Evolutionary conservation across 2,113 vertebrate species (phyloP), one percentile per base, ranked within the genome.

Genomic region (Cygnus buccinator): DNA sequence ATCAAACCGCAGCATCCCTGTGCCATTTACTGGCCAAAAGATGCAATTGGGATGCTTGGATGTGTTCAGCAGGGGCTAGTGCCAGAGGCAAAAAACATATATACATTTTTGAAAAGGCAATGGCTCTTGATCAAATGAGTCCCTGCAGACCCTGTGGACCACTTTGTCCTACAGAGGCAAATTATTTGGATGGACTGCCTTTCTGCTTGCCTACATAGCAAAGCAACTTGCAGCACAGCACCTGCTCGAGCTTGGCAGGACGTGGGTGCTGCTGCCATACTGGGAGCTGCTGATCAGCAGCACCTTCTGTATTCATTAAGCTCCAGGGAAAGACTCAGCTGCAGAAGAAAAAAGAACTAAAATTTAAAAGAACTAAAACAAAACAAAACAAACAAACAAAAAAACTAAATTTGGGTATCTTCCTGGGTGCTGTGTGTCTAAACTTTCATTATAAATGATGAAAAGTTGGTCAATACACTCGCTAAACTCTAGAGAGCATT

Each of bases 101-200:
- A 63, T 68, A 55, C 6, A 2, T 29, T 41, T 78, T 31, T 25
- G 3, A 54, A 33, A 48, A 61, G n/a, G 31, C 9, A 70, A 2
- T 17, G 19, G 20, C 15, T 82, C 10, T 63, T 78, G 52, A 50
- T 31, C 71, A 33, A 85, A 50, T 75, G 23, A 57, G 20, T 71
- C 6, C 9, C 44, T 74, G 48, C 3, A 83, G 54, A 75, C 3
- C 5, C 17, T 33, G 20, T 26, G 37, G 43, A 67, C 33, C 16
- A 50, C 62, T n/a, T 19, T 29, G n/a, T 75, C 46, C 37, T 8
- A 28, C 19, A 76, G 44, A 66, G 3, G 9, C 13, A 37, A 59
- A 76, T 26, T 11, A 6, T 3, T 1, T 12, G 39, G 22, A n/a
- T 8, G 2, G 1, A 11, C 19, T 61, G 6, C 3, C 11, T 55